phyloP scores from a whole-genome alignment of 2,113 vertebrate genomes.

The Prunella fulvescens region DNA sequence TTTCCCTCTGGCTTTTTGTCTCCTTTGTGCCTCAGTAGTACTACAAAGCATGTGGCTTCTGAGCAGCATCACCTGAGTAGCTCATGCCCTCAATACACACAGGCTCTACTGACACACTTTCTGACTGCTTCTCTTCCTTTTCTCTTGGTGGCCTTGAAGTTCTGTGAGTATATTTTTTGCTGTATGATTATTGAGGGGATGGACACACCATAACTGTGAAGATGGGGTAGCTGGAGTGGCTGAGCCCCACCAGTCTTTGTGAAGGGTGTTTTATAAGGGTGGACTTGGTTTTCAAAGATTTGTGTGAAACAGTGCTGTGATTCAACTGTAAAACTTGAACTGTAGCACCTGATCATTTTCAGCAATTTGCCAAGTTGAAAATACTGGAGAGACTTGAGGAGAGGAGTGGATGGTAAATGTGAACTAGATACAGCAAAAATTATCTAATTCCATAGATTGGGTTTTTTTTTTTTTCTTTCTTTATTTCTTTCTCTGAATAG shows the following conservation, averaged over 20 bases:
- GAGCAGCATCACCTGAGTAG: background rate
- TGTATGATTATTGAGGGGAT: background rate
- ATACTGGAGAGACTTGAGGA: background rate
- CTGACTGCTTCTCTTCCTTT: background rate
- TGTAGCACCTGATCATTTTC: background rate
- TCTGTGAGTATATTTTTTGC: background rate
- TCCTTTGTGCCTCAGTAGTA: background rate
- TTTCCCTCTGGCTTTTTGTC: background rate
- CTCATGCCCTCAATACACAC: background rate
- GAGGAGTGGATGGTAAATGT: background rate
- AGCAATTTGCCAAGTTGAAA: background rate
- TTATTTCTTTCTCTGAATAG: background rate
- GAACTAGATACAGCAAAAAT: background rate
- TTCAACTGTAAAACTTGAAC: background rate
- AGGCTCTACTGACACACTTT: background rate
- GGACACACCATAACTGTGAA: background rate
- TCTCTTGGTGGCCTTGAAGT: background rate
- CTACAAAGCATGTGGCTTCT: background rate
- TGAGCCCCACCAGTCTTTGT: background rate
- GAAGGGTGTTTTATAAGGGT: background rate
- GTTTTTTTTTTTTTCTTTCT: fast-evolving
- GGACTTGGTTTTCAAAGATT: background rate
- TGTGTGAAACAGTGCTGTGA: background rate
- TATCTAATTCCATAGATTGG: background rate
- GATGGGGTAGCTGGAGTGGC: background rate